Conservation (phyloP, 92 coral and sea anemone species). For the Parazoanthus darwini region DNA sequence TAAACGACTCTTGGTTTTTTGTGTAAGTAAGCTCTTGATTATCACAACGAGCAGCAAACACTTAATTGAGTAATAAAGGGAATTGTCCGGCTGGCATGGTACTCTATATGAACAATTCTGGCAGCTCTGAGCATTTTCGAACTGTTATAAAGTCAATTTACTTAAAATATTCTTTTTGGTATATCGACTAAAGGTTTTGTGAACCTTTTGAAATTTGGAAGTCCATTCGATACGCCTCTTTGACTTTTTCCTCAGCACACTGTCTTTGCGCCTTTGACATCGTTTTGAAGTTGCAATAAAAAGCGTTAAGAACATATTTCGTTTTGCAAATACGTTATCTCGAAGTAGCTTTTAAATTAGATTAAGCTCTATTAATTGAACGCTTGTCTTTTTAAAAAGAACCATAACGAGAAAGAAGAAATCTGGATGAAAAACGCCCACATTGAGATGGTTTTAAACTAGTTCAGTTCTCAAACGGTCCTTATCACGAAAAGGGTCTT, state of each 20-base stretch:
- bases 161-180: no score
- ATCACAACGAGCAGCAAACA: neutral
- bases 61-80: neutral
- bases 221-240: neutral
- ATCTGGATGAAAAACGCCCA: neutral
- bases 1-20: no score
- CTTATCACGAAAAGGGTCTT: neutral
- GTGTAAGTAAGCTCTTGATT: no score
- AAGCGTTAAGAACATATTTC: neutral
- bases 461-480: neutral
- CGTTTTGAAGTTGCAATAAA: neutral
- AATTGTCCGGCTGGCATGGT: neutral
- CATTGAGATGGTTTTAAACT: neutral
- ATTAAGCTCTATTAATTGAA: neutral
- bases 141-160: no score
- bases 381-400: neutral
- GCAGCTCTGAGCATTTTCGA: neutral
- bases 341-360: no score
- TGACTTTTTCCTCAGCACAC: neutral
- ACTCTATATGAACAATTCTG: no score
- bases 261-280: neutral
- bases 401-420: neutral
- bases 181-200: neutral
- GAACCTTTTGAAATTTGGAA: no score
- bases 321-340: neutral